Percentiles rank a stretch among this genome's conserved stretches.
phyloP scores from a whole-genome alignment of 2,113 vertebrate genomes.

The Pithys albifrons region DNA sequence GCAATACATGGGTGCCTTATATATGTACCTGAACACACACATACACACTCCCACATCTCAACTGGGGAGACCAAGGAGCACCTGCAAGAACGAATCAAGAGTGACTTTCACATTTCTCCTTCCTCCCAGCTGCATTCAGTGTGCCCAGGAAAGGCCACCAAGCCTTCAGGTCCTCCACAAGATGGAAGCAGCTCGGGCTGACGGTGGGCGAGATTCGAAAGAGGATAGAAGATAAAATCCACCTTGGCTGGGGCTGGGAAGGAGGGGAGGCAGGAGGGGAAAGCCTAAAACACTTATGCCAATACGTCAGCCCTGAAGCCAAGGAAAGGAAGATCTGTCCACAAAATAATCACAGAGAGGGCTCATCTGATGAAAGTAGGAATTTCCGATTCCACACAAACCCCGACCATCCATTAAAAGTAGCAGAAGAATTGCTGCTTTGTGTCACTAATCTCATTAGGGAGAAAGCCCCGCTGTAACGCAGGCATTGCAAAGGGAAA shows the following conservation, averaged over 20 bases:
- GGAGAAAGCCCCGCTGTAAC: background rate
- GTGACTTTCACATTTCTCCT: background rate
- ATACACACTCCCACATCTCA: background rate
- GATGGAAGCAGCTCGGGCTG: background rate
- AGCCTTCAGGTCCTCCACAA: background rate
- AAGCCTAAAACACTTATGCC: background rate
- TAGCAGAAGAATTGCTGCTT: background rate
- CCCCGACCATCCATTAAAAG: constrained; percentile 20
- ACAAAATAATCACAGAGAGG: background rate
- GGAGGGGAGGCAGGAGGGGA: background rate
- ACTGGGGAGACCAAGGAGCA: background rate
- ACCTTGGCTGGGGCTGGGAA: background rate
- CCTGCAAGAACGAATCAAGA: background rate
- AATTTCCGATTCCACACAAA: constrained; percentile 43
- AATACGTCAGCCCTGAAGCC: background rate
- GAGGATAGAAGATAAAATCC: background rate
- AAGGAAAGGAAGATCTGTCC: background rate
- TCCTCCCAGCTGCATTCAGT: background rate
- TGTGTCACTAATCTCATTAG: constrained; percentile 37
- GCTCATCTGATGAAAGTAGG: constrained; percentile 1
- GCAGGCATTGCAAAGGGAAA: background rate
- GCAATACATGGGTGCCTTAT: background rate
- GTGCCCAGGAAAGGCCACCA: background rate
- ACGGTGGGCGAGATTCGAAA: rapidly evolving
- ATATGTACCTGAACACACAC: rapidly evolving